phyloP scores from a whole-genome alignment of 2,888 invertebrate species.

The Caenorhabditis afra region DNA sequence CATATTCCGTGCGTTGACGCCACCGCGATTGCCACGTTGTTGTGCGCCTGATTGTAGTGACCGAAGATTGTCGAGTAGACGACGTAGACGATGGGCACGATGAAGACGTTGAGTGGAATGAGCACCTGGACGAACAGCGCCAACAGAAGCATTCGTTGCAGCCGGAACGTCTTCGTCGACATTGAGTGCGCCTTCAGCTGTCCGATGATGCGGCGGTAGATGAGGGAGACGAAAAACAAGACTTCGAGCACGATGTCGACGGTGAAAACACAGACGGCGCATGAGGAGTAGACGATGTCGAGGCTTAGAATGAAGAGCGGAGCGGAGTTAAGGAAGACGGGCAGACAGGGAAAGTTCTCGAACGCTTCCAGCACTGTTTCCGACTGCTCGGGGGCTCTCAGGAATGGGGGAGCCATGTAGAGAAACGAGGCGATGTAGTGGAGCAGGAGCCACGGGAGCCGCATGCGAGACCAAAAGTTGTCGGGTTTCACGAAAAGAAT shows the following conservation, averaged over 20 bases:
- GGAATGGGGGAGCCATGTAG: slow-evolving; percentile 34
- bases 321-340: neutral
- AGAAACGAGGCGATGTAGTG: slow-evolving; percentile 29
- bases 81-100: slow-evolving; percentile 22
- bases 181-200: slow-evolving; percentile 20
- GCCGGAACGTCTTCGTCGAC: slow-evolving; percentile 25
- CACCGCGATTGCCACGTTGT: slow-evolving; percentile 24
- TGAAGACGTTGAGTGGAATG: slow-evolving; percentile 30
- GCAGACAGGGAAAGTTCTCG: slow-evolving; percentile 11
- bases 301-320: slow-evolving; percentile 25
- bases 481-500: slow-evolving; percentile 16
- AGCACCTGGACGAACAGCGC: slow-evolving; percentile 32
- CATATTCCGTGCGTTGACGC: slow-evolving; percentile 27
- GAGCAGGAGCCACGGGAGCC: slow-evolving; percentile 19
- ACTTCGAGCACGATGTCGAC: slow-evolving; percentile 12
- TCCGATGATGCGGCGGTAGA: slow-evolving; percentile 13
- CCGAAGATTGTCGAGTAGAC: slow-evolving; percentile 3
- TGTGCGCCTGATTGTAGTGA: slow-evolving; percentile 31
- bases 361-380: neutral
- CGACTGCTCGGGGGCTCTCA: slow-evolving; percentile 4
- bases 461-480: slow-evolving; percentile 16
- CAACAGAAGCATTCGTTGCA: slow-evolving; percentile 17
- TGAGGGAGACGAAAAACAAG: slow-evolving; percentile 20
- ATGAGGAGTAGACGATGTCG: slow-evolving; percentile 15
- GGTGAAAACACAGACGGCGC: neutral